Evolutionary conservation across 2,888 invertebrate species (phyloP).

Genomic region (Pterostichus madidus): DNA sequence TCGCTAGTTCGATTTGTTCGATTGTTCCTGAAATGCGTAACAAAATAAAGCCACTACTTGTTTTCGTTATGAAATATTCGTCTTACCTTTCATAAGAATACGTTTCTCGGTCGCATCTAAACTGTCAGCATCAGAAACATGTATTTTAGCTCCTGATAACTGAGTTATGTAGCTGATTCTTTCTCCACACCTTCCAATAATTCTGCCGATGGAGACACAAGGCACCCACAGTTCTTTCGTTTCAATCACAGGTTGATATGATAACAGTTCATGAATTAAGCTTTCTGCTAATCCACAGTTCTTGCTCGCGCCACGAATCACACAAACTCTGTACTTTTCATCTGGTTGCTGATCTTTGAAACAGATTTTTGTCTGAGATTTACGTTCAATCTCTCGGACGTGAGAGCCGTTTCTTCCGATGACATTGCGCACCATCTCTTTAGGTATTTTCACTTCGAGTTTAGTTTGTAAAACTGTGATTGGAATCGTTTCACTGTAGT

Average conservation of each 20-base stretch:
- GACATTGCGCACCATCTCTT: slow-evolving; percentile 82
- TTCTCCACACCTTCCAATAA: slow-evolving; percentile 88
- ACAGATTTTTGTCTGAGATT: slow-evolving; percentile 83
- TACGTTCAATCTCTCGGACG: slow-evolving; percentile 87
- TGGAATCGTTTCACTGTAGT: slow-evolving; percentile 74
- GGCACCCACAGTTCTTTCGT: slow-evolving; percentile 85
- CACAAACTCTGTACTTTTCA: slow-evolving; percentile 82
- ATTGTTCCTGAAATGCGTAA: slow-evolving; percentile 80
- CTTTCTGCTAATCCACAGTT: slow-evolving; percentile 86
- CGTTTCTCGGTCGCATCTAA: slow-evolving; percentile 73
- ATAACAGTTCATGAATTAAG: slow-evolving; percentile 84
- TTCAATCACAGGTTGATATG: slow-evolving; percentile 84
- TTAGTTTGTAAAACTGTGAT: slow-evolving; percentile 72
- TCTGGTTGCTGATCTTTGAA: slow-evolving; percentile 79
- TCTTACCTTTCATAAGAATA: slow-evolving; percentile 73
- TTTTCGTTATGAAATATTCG: too few relatives aligned
- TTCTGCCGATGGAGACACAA: slow-evolving; percentile 82
- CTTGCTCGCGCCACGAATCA: slow-evolving; percentile 85
- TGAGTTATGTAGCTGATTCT: slow-evolving; percentile 85
- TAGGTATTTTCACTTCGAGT: slow-evolving; percentile 82
- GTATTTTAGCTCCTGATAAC: slow-evolving; percentile 86
- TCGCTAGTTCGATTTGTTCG: slow-evolving; percentile 87
- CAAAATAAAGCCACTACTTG: background rate
- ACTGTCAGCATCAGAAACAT: slow-evolving; percentile 75
- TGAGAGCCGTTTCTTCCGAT: slow-evolving; percentile 89